phyloP scores from a whole-genome alignment of 2,797 vertebrate genomes.

The Pangasius krempfi region DNA sequence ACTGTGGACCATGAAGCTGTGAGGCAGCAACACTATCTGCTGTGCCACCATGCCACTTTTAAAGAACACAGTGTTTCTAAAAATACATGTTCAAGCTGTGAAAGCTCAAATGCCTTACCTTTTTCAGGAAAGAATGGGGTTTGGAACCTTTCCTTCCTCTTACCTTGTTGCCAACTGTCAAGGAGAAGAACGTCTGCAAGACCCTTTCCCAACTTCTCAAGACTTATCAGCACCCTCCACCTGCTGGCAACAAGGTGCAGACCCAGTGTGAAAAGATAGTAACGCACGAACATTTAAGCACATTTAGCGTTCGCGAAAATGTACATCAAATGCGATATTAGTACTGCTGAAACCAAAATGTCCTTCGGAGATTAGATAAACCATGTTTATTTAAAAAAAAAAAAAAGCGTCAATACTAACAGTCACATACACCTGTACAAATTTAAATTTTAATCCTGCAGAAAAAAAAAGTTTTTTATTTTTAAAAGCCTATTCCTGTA shows the following conservation, averaged over 20 bases:
- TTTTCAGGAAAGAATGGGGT: conserved; percentile 95
- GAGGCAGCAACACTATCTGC: neutral
- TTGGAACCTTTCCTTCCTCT: conserved; percentile 96
- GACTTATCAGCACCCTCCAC: conserved; percentile 92
- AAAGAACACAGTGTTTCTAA: neutral
- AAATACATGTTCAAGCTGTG: conserved; percentile 6
- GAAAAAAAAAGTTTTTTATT: neutral
- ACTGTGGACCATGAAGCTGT: neutral
- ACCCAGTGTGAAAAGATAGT: conserved; percentile 1
- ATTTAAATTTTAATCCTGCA: neutral
- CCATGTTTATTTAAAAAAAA: neutral
- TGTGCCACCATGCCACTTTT: neutral
- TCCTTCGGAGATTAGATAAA: neutral
- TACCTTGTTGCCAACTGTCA: conserved; percentile 90
- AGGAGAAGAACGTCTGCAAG: conserved; percentile 97
- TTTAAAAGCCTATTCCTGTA: neutral
- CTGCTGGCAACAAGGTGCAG: conserved; percentile 89
- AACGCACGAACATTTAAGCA: neutral
- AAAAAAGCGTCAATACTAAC: neutral
- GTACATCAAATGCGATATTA: neutral
- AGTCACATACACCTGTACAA: neutral
- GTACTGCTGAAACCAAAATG: neutral
- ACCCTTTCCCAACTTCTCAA: conserved; percentile 93
- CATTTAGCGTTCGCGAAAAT: neutral
- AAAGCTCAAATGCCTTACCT: conserved; percentile 21